Evolutionary conservation across 2,113 vertebrate species (phyloP).

Genomic region (Gobiocypris rarus): DNA sequence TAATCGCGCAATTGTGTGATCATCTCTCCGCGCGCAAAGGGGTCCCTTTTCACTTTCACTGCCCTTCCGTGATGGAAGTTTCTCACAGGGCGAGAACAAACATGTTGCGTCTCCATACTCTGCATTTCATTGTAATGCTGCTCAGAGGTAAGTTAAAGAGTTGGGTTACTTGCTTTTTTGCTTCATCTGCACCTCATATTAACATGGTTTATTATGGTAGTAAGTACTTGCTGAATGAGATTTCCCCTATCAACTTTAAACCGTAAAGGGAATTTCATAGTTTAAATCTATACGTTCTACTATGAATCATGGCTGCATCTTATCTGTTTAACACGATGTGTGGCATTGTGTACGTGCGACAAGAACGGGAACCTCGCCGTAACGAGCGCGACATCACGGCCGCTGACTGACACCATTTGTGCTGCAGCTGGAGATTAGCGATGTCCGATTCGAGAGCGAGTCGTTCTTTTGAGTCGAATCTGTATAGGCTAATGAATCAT

Average conservation of each 20-base stretch:
- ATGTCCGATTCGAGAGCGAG: not conserved
- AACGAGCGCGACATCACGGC: not conserved
- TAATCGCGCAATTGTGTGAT: slow-evolving; percentile 38
- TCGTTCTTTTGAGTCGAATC: not conserved
- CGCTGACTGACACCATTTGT: not conserved
- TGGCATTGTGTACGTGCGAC: not conserved
- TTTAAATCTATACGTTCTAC: not conserved
- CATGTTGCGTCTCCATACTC: slow-evolving; percentile 75
- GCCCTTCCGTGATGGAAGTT: slow-evolving; percentile 62
- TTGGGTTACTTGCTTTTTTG: not conserved
- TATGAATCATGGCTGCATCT: not conserved
- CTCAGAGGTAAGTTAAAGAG: slow-evolving; percentile 70
- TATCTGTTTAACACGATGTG: not conserved
- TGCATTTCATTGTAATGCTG: slow-evolving; percentile 68
- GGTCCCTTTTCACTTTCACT: not conserved
- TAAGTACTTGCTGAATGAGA: not conserved
- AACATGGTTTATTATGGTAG: not conserved
- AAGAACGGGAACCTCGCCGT: not conserved
- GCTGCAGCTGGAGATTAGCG: not conserved
- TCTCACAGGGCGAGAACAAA: slow-evolving; percentile 62
- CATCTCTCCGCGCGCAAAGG: slow-evolving; percentile 34
- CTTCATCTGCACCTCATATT: not conserved
- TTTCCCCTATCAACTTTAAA: not conserved
- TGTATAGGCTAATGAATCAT: not conserved
- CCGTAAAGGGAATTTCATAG: not conserved